Evolutionary conservation across 2,797 vertebrate genomes (phyloP).

Genomic region (Eulemur coronatus): DNA sequence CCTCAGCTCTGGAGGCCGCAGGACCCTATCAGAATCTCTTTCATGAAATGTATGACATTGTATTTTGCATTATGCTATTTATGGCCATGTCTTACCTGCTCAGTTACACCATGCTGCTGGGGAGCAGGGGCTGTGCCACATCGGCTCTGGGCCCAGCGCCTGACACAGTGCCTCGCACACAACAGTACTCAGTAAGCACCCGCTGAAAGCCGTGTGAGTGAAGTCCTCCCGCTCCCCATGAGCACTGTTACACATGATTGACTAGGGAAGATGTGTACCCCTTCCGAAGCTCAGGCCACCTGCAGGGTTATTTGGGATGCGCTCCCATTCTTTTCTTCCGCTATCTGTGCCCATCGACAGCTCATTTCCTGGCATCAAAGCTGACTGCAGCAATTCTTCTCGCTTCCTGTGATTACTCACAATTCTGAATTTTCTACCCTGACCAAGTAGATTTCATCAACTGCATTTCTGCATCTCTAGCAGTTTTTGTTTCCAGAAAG

Average conservation of each 20-base stretch:
- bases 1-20: neutral
- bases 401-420: neutral
- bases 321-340: neutral
- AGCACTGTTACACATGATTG: neutral
- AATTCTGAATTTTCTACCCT: neutral
- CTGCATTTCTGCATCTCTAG: neutral
- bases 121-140: neutral
- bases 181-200: neutral
- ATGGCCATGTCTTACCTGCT: neutral
- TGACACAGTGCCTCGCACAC: neutral
- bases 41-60: neutral
- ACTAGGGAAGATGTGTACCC: neutral
- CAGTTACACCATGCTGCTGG: neutral
- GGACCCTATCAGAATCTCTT: neutral
- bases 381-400: neutral
- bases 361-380: neutral
- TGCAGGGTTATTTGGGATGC: neutral
- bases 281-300: neutral
- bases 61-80: neutral
- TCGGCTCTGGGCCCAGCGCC: neutral
- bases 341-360: neutral
- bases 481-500: conserved; percentile 5
- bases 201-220: neutral
- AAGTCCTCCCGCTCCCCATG: neutral
- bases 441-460: neutral